Evolutionary conservation across 2,888 invertebrate genomes (phyloP).

Genomic region (Yponomeuta plumbellus): DNA sequence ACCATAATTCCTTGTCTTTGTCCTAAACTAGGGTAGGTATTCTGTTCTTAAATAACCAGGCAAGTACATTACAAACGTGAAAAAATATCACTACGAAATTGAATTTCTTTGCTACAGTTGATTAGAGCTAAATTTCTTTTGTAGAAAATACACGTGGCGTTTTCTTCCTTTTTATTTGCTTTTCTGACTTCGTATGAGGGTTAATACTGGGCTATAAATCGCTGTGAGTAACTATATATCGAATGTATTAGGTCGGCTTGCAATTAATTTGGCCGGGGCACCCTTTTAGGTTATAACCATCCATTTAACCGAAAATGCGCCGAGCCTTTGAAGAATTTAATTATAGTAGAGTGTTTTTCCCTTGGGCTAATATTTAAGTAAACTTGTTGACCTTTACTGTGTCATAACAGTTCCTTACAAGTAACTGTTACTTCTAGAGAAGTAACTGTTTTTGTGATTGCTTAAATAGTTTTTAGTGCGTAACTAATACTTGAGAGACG

Average conservation of each 20-base stretch:
- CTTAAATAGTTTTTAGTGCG: no score
- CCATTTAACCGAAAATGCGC: background rate
- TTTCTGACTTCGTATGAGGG: background rate
- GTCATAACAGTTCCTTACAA: no score
- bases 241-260: conserved; percentile 37
- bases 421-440: no score
- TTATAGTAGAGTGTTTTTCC: background rate
- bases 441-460: no score
- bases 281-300: background rate
- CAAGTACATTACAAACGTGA: no score
- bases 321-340: background rate
- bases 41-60: no score
- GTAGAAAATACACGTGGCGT: background rate
- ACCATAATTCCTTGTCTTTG: no score
- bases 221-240: background rate
- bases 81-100: no score
- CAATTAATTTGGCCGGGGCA: conserved; percentile 33
- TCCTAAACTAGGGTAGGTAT: no score
- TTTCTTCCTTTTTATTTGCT: background rate
- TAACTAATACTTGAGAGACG: no score
- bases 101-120: no score
- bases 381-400: no score
- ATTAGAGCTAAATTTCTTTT: background rate
- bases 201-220: conserved; percentile 7
- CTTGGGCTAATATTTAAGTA: background rate